phyloP scores from a whole-genome alignment of 2,797 vertebrate species.

The Lithobates sylvaticus region DNA sequence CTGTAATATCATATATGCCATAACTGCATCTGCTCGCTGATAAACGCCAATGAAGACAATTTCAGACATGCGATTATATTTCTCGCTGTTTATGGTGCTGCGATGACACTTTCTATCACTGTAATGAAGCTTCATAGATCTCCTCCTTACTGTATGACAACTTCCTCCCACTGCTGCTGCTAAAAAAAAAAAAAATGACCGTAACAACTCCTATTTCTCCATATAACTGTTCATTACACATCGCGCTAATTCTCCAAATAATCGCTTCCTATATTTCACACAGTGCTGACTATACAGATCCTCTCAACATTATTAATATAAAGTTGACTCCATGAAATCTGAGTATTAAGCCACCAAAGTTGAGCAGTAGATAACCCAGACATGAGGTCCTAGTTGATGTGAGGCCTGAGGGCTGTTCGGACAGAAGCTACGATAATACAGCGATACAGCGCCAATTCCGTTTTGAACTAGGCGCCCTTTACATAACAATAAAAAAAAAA shows the following conservation, averaged over 20 bases:
- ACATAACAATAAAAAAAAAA: too few relatives aligned
- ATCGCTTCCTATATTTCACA: slow-evolving; percentile 24
- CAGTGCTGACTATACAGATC: background rate
- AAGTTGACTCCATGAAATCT: background rate
- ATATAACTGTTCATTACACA: slow-evolving; percentile 34
- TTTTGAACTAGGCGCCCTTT: too few relatives aligned
- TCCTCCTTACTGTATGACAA: slow-evolving; percentile 10
- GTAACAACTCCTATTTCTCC: slow-evolving; percentile 34
- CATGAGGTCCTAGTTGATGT: too few relatives aligned
- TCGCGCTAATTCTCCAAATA: slow-evolving; percentile 4
- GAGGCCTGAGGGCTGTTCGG: too few relatives aligned
- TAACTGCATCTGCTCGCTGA: background rate
- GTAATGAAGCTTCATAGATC: slow-evolving; percentile 17
- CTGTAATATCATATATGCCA: background rate
- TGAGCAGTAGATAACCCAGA: too few relatives aligned
- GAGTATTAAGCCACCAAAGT: background rate
- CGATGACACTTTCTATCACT: background rate
- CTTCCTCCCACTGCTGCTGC: slow-evolving; percentile 3
- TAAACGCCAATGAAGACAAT: background rate
- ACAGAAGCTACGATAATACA: too few relatives aligned
- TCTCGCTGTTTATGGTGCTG: background rate
- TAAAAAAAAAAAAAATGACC: slow-evolving; percentile 9
- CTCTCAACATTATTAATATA: background rate
- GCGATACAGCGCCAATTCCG: too few relatives aligned
- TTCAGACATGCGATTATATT: background rate